Evolutionary conservation across 2,113 vertebrate genomes (phyloP), one percentile per base, ranked within the genome.

Genomic region (Onychorhynchus coronatus): DNA sequence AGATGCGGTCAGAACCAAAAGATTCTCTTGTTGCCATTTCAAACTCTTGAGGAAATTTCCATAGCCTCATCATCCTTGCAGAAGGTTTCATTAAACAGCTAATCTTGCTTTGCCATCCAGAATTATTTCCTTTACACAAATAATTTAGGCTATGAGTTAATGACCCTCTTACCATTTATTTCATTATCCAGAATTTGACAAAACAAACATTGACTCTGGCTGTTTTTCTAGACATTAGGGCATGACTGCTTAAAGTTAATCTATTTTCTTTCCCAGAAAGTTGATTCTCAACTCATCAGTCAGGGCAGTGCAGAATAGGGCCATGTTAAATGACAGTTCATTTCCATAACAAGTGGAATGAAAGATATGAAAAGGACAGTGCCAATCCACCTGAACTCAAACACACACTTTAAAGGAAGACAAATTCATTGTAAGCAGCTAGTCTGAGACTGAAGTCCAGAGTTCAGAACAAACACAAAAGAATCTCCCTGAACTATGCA

Each of bases 281-380:
- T 49, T 93, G 93, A 62, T 75, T 82, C 78, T 91, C 62, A 50
- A 42, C 28, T 62, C 1, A 1, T 41, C 1, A 0, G 49, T 81
- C 87, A 72, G 37, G 11, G 41, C 8, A 2, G 58, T 42, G 41
- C 46, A 81, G 62, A 82, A 85, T 7, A 75, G 37, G 74, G 31
- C 11, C 3, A 2, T 33, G 49, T 33, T 85, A 91, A 92, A 89
- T 75, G 66, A 71, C 74, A 94, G 30, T 70, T 83, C 19, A 82
- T 95, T 96, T 94, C 84, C 62, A 70, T 75, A 89, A 91, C 33
- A 94, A 94, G 79, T 80, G 58, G 46, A 88, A 94, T 28, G 35
- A 68, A 88, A 96, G 37, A 66, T 58, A 85, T 3, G 8, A 62
- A 95, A 94, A 82, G 37, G 49, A 56, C 28, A n/a, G 46, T 88